Conservation (phyloP, 2,888 invertebrate genomes). For the Lasioglossum lativentre region DNA sequence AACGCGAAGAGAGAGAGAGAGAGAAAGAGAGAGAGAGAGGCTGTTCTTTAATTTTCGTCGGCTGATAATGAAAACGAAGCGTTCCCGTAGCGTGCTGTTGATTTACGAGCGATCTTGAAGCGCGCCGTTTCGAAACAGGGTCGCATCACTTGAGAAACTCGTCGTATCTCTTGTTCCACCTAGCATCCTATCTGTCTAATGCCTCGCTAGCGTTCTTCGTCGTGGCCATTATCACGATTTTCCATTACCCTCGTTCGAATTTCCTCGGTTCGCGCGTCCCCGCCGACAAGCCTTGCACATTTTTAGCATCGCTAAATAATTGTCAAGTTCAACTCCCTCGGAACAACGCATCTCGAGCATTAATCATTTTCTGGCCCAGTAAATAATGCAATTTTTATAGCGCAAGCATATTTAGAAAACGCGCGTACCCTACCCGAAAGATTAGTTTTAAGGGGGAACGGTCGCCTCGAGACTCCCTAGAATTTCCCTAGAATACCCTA, state of each 20-base stretch:
- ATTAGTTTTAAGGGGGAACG: too few relatives aligned
- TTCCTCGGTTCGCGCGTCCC: slow-evolving; percentile 66
- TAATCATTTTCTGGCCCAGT: too few relatives aligned
- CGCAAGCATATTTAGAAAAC: background rate
- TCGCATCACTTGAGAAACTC: slow-evolving; percentile 64
- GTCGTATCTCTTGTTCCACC: slow-evolving; percentile 3
- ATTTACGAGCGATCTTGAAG: slow-evolving; percentile 60
- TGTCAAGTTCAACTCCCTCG: too few relatives aligned
- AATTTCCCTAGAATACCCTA: too few relatives aligned
- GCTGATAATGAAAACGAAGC: slow-evolving; percentile 56
- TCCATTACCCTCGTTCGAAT: slow-evolving; percentile 77
- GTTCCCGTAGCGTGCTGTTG: slow-evolving; percentile 34
- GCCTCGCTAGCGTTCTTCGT: slow-evolving; percentile 43
- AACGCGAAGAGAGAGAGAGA: background rate
- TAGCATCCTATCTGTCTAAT: slow-evolving; percentile 38
- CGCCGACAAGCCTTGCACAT: slow-evolving; percentile 36
- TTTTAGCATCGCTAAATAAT: slow-evolving; percentile 18
- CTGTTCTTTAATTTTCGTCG: slow-evolving; percentile 23
- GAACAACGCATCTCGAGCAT: too few relatives aligned
- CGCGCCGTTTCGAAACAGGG: slow-evolving; percentile 70
- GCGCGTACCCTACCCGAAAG: background rate
- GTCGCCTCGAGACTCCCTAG: too few relatives aligned
- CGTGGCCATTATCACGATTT: slow-evolving; percentile 73
- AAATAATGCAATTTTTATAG: background rate
- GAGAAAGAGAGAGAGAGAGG: background rate